Conservation (phyloP, 2,797 vertebrate genomes). For the Anomalospiza imberbis region DNA sequence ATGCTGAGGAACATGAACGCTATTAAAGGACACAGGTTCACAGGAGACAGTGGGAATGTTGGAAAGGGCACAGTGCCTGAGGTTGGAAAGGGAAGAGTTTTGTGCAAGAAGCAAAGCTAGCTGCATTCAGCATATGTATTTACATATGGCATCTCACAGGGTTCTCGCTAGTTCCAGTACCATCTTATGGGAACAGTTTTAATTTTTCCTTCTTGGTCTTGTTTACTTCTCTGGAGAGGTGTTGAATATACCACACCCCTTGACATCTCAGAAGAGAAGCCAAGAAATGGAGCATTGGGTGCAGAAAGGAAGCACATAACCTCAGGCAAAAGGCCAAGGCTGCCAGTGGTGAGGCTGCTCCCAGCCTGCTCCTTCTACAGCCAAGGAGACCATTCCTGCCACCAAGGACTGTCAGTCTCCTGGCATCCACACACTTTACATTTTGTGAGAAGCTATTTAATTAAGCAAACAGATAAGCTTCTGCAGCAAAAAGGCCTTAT, state of each 20-base stretch:
- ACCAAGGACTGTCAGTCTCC: not conserved
- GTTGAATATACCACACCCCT: not conserved
- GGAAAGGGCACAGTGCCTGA: not conserved
- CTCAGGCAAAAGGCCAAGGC: not conserved
- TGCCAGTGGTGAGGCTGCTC: not conserved
- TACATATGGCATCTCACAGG: not conserved
- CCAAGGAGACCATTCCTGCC: not conserved
- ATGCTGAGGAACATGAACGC: not conserved
- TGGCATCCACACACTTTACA: not conserved
- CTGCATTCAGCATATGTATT: not conserved
- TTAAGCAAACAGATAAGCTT: constrained; percentile 29
- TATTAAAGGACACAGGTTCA: not conserved
- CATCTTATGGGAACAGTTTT: not conserved
- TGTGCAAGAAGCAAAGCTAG: not conserved
- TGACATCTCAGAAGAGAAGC: not conserved
- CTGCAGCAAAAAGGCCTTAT: constrained; percentile 25
- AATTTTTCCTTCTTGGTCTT: not conserved
- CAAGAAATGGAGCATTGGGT: not conserved
- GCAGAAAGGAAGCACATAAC: not conserved
- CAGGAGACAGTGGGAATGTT: not conserved
- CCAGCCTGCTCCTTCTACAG: not conserved
- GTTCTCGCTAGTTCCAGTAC: not conserved
- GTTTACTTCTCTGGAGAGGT: not conserved
- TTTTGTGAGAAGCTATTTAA: constrained; percentile 20
- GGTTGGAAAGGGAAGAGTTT: not conserved